Evolutionary conservation across 2,888 invertebrate species (phyloP).

Genomic region (Harpalus rubripes): DNA sequence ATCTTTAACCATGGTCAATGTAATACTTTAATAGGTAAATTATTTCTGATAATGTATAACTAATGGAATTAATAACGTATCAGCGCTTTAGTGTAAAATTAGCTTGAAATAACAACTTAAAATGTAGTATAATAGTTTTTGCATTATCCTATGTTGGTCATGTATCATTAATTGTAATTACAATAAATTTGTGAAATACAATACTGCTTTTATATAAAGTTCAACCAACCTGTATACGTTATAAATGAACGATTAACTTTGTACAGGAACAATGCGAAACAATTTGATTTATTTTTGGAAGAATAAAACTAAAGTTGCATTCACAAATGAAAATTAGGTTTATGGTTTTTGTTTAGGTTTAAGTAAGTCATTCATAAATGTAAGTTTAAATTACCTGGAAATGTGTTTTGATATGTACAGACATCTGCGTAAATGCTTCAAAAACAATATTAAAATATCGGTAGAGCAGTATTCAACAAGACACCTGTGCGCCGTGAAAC

Average conservation of each 20-base stretch:
- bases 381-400: too few species aligned
- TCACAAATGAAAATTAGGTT: too few species aligned
- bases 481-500: too few species aligned
- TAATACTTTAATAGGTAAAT: slow-evolving; percentile 10
- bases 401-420: too few species aligned
- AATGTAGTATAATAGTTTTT: not conserved
- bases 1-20: slow-evolving; percentile 29
- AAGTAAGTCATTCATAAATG: too few species aligned
- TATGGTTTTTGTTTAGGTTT: too few species aligned
- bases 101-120: not conserved
- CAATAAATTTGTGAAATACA: not conserved
- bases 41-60: not conserved
- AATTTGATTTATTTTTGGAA: not conserved
- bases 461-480: too few species aligned
- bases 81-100: not conserved
- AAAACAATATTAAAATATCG: too few species aligned
- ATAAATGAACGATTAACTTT: not conserved
- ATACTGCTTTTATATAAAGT: not conserved
- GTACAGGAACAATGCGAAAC: not conserved
- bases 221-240: not conserved
- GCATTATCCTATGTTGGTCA: not conserved
- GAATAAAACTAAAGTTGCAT: not conserved
- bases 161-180: not conserved
- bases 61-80: not conserved
- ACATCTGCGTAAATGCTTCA: too few species aligned